These are phyloP conservation scores for Brachyopa scutellaris DNA, from an alignment of 2,888 invertebrate genomes.

Conservation along the genomic window DNA sequence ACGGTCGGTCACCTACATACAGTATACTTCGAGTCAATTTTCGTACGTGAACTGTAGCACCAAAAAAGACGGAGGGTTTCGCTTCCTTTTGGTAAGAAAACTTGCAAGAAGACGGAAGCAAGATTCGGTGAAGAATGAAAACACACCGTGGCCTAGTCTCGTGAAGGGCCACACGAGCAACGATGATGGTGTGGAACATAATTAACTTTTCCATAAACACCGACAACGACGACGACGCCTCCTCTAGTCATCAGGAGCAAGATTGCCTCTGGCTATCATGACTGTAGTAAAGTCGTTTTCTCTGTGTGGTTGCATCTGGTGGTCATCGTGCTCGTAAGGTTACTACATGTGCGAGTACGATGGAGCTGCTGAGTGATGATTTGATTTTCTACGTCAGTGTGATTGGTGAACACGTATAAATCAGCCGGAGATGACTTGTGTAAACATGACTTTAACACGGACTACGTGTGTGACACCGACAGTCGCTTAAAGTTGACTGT, in stretches of 20 bases:
- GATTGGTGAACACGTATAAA: constrained; percentile 22
- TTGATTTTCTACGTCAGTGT: too few relatives aligned
- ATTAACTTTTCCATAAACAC: constrained; percentile 31
- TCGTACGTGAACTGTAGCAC: neutral
- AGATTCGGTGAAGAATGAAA: constrained; percentile 17
- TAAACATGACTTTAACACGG: constrained; percentile 46
- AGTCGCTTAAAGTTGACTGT: constrained; percentile 44
- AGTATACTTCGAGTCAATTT: neutral
- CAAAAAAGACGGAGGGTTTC: constrained; percentile 10
- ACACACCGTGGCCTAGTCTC: constrained; percentile 31
- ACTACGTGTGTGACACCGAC: constrained; percentile 34
- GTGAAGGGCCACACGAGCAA: neutral
- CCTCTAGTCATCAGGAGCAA: constrained; percentile 30
- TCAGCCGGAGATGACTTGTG: constrained; percentile 45
- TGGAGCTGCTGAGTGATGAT: too few relatives aligned
- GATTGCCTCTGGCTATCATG: constrained; percentile 33
- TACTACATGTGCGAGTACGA: too few relatives aligned
- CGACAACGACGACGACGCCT: neutral
- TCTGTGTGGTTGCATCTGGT: neutral
- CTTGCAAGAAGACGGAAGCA: constrained; percentile 49
- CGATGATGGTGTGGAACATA: constrained; percentile 11
- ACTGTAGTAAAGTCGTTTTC: constrained; percentile 13
- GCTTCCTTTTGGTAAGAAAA: constrained; percentile 41
- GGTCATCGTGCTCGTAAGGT: neutral
- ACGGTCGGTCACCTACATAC: constrained; percentile 13